Percentiles rank a stretch among this genome's conserved stretches.
phyloP scores from a whole-genome alignment of 2,888 invertebrate genomes.

The Agriopis leucophaearia region DNA sequence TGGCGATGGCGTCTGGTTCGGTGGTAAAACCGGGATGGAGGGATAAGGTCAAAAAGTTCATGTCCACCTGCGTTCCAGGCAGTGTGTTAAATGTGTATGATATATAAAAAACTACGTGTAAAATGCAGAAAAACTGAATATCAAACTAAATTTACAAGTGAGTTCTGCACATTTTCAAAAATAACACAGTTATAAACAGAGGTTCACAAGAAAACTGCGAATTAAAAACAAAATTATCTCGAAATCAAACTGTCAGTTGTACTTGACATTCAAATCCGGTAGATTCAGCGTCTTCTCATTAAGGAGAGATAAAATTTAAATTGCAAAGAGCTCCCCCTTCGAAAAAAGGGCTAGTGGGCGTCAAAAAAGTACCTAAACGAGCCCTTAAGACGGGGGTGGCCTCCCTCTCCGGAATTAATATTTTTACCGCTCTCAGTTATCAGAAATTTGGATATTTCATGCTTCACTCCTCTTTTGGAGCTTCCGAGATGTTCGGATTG shows the following conservation, averaged over 20 bases:
- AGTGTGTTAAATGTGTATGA: too few species aligned
- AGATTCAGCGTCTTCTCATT: constrained; percentile 68
- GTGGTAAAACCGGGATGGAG: too few species aligned
- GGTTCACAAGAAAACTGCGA: background rate
- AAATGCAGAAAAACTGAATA: too few species aligned
- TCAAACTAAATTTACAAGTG: too few species aligned
- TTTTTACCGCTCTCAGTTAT: constrained; percentile 73
- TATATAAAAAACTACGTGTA: too few species aligned
- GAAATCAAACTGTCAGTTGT: constrained; percentile 42
- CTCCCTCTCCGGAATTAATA: constrained; percentile 64
- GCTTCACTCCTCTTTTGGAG: constrained; percentile 29
- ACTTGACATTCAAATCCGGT: constrained; percentile 47
- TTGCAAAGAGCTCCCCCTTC: constrained; percentile 76
- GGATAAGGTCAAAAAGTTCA: too few species aligned
- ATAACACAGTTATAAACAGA: background rate
- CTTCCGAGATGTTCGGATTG: constrained; percentile 23
- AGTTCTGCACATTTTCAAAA: too few species aligned
- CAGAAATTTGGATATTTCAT: constrained; percentile 56
- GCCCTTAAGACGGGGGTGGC: constrained; percentile 53
- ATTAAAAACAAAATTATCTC: constrained; percentile 31
- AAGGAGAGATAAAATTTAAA: constrained; percentile 82
- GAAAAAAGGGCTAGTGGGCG: constrained; percentile 81
- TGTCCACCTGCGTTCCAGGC: too few species aligned
- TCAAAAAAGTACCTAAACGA: constrained; percentile 71
- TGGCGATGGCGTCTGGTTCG: too few species aligned